phyloP scores from a whole-genome alignment of 2,888 invertebrate species.

The Spisula subtruncata region DNA sequence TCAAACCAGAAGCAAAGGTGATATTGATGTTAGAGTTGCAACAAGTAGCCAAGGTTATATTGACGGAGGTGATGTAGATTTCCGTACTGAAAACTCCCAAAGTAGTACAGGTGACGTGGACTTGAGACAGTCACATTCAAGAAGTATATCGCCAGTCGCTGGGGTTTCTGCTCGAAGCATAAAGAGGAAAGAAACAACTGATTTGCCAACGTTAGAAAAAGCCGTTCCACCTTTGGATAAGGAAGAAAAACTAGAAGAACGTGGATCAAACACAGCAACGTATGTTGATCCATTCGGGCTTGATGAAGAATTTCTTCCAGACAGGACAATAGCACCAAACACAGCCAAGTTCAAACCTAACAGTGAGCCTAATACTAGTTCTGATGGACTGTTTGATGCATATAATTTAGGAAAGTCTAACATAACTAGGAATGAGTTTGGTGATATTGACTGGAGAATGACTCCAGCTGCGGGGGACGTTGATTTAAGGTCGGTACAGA shows the following conservation, averaged over 20 bases:
- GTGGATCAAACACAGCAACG: background rate
- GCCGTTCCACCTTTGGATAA: background rate
- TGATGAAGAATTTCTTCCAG: conserved; percentile 37
- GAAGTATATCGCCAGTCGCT: conserved; percentile 59
- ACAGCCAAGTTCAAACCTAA: conserved; percentile 12
- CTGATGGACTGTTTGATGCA: conserved; percentile 62
- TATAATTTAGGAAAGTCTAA: conserved; percentile 47
- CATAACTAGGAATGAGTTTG: conserved; percentile 60
- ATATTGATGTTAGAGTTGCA: too few relatives aligned
- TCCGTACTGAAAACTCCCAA: conserved; percentile 48
- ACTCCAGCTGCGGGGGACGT: conserved; percentile 70
- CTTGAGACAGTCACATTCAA: conserved; percentile 53
- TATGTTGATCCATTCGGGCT: conserved; percentile 51
- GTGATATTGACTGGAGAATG: conserved; percentile 69
- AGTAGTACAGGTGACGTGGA: conserved; percentile 41
- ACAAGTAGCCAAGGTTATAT: too few relatives aligned
- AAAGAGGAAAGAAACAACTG: background rate
- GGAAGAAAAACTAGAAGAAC: background rate
- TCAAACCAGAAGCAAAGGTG: too few relatives aligned
- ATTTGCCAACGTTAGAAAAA: background rate
- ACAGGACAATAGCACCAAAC: background rate
- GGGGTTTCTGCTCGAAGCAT: too few relatives aligned
- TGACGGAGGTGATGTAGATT: conserved; percentile 36
- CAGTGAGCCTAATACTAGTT: conserved; percentile 43
- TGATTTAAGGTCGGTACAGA: conserved; percentile 56